Percentiles rank a stretch among this genome's conserved stretches.
phyloP scores from a whole-genome alignment of 1,140 invertebrate genomes.

The Bombus haemorrhoidalis region DNA sequence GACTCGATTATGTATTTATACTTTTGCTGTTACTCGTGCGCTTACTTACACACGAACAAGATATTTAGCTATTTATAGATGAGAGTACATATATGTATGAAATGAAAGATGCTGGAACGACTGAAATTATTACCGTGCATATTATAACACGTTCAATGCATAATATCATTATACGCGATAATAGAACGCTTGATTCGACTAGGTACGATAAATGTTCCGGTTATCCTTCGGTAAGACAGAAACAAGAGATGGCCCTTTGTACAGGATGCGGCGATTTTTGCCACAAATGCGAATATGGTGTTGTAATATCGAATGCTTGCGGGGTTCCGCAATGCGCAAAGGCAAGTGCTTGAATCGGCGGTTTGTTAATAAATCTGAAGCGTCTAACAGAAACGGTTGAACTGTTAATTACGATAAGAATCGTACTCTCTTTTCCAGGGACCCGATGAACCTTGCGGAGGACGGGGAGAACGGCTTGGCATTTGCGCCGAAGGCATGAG shows the following conservation, averaged over 20 bases:
- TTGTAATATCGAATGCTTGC: constrained; percentile 60
- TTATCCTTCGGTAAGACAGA: constrained; percentile 61
- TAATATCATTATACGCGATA: no score
- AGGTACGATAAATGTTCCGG: constrained; percentile 54
- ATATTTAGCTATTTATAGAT: background rate
- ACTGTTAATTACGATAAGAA: background rate
- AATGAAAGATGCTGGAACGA: no score
- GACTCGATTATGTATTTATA: no score
- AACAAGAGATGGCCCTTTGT: constrained; percentile 55
- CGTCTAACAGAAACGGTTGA: background rate
- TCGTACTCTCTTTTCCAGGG: constrained; percentile 74
- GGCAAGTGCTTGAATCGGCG: constrained; percentile 48
- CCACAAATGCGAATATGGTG: constrained; percentile 69
- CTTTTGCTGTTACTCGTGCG: no score
- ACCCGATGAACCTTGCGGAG: constrained; percentile 83
- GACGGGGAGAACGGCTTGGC: constrained; percentile 76
- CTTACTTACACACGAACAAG: background rate
- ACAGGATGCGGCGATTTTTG: constrained; percentile 67
- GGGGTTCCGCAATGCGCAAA: constrained; percentile 69
- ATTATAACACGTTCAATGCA: background rate
- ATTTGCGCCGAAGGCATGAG: constrained; percentile 83
- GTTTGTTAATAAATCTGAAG: background rate
- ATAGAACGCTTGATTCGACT: background rate
- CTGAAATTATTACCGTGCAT: no score
- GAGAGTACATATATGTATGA: no score